Conservation (phyloP, 2,888 invertebrate species). For the Halocaridina rubra region DNA sequence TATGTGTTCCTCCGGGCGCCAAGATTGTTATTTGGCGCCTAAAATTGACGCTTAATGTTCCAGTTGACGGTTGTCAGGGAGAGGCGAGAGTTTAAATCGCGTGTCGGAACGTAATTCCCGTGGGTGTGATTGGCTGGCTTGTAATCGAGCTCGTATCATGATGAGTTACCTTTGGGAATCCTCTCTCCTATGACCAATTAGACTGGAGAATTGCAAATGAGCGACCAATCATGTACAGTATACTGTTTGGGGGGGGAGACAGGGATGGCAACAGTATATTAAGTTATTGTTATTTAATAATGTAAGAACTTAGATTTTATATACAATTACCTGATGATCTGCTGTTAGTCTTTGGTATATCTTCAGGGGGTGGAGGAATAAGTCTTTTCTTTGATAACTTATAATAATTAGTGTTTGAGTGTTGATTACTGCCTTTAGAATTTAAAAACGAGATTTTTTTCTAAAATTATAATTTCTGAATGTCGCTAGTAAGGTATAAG, state of each 20-base stretch:
- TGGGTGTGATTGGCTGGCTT: constrained; percentile 45
- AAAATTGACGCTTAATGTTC: constrained; percentile 45
- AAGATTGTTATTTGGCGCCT: constrained; percentile 36
- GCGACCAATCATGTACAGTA: constrained; percentile 51
- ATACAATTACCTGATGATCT: no score
- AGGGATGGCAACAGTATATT: constrained; percentile 1
- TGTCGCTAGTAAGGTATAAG: no score
- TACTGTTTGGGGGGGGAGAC: not conserved
- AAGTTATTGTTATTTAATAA: constrained; percentile 23
- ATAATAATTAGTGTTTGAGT: no score
- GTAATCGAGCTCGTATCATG: constrained; percentile 52
- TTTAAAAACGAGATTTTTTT: no score
- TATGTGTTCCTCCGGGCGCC: constrained; percentile 17
- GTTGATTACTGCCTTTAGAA: no score
- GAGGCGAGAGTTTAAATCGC: constrained; percentile 36
- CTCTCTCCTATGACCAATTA: constrained; percentile 48
- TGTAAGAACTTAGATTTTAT: constrained; percentile 34
- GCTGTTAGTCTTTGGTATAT: no score
- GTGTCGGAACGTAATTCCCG: constrained; percentile 11
- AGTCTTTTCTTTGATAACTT: no score
- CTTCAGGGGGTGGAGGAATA: no score
- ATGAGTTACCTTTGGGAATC: constrained; percentile 50
- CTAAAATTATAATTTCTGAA: no score
- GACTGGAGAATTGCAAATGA: constrained; percentile 49
- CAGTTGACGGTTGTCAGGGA: constrained; percentile 25